Evolutionary conservation across 2,888 invertebrate genomes (phyloP).

Genomic region (Clanis bilineata): DNA sequence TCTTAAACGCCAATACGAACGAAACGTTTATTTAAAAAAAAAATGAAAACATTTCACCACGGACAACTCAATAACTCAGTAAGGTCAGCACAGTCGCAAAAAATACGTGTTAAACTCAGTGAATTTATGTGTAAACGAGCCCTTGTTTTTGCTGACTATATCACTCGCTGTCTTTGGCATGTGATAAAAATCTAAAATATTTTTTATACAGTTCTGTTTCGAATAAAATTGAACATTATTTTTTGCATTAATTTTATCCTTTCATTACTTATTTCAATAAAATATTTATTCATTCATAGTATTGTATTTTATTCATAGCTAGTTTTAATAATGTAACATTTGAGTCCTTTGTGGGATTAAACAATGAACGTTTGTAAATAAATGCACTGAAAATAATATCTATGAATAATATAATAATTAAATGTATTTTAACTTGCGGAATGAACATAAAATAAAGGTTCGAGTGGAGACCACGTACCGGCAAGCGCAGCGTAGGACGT

Average conservation of each 20-base stretch:
- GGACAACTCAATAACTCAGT: constrained; percentile 9
- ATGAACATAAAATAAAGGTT: too few species aligned
- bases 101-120: constrained; percentile 6
- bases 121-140: constrained; percentile 11
- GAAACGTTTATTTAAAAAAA: neutral
- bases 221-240: neutral
- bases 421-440: neutral
- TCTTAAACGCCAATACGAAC: neutral
- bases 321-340: too few species aligned
- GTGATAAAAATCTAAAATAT: constrained; percentile 4
- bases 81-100: constrained; percentile 4
- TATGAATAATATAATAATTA: neutral
- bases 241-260: neutral
- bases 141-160: constrained; percentile 6
- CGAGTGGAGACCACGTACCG: too few species aligned
- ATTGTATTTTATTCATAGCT: neutral
- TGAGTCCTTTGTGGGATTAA: neutral
- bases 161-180: neutral
- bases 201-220: neutral
- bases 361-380: neutral
- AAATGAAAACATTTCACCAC: neutral
- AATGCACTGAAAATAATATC: neutral
- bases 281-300: neutral
- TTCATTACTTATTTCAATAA: neutral
- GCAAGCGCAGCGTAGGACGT: too few species aligned